Percentiles rank a stretch among this genome's conserved stretches.
phyloP scores from a whole-genome alignment of 2,888 invertebrate genomes.

The Papilio demoleus region DNA sequence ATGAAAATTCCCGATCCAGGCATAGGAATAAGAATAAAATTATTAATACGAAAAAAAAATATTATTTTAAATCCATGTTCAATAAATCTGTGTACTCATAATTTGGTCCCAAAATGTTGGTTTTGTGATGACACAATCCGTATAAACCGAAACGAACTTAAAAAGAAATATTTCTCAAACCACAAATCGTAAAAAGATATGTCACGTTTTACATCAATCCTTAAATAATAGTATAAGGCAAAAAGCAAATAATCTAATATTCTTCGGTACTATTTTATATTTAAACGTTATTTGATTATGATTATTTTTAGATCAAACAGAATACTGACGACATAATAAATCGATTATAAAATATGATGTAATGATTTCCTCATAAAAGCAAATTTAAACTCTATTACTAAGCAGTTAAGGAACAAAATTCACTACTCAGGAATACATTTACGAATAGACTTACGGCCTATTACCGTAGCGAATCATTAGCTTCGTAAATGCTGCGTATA shows the following conservation, averaged over 20 bases:
- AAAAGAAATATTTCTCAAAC: no score
- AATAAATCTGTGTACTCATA: neutral
- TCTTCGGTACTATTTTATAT: neutral
- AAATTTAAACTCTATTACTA: neutral
- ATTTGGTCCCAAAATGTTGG: slow-evolving; percentile 13
- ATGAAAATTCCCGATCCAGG: no score
- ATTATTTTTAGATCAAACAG: slow-evolving; percentile 1
- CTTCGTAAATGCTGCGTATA: no score
- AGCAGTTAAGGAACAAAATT: neutral
- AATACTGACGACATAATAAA: slow-evolving; percentile 1
- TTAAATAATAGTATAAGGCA: no score
- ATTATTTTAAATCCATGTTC: neutral
- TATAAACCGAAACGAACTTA: neutral
- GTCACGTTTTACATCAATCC: no score
- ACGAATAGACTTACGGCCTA: no score
- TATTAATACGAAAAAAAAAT: neutral
- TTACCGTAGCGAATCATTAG: no score
- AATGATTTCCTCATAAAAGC: no score
- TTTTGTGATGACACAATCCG: neutral
- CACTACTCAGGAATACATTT: no score
- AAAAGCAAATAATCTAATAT: neutral
- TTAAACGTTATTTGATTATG: neutral
- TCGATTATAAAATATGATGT: no score
- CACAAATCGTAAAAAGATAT: neutral
- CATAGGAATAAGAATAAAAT: neutral